Base-by-base conservation (phyloP, 2,797 vertebrate species). In the Jordanella pulchra region DNA sequence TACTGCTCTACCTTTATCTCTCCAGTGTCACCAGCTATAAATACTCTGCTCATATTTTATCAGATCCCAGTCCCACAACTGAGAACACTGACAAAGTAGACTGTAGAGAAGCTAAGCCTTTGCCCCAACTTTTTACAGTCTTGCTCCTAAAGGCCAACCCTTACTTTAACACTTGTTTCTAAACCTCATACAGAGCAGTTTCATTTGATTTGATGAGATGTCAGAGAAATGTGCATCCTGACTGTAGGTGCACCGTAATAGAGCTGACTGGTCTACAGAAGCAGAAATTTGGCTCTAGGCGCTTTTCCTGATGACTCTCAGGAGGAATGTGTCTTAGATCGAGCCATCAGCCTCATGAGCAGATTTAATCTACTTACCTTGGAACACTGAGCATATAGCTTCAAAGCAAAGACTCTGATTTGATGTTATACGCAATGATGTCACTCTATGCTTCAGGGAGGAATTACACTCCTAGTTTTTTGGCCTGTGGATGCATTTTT, bases 11-110 rank as follows among this genome's bases (percentile, higher is more conserved):
- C 79, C 72, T 87, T 90, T 89, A 89, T 91, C 89, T 91, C 77
- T 58, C 71, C 84, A 87, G 91, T 89, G 86, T 89, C 89, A 83
- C 11, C 0, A 27, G 72, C 88, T 92, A 90, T 90, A 91, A 91
- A 90, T 91, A 90, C 71, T 50, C 69, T 1, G 64, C 77, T 89
- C 81, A 85, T 86, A 81, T 90, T 83, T 82, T 4, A 88, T 90
- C 82, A 84, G 69, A 88, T 84, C 73, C 86, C 76, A 69, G 12
- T 71, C 71, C 78, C 44, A 66, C 78, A 71, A 4, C 78, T 55
- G 48, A 74, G 68, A 65, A 21, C 84, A 69, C 64, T 74, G 65
- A 74, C 69, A 56, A 18, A n/a, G 23, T 44, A 32, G 27, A 13
- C 77, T n/a, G 47, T 51, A 42, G 30, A 72, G 68, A 42, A 50